These are phyloP conservation scores for Campoletis raptor DNA, from an alignment of 2,888 invertebrate species.

Conservation along the genomic window DNA sequence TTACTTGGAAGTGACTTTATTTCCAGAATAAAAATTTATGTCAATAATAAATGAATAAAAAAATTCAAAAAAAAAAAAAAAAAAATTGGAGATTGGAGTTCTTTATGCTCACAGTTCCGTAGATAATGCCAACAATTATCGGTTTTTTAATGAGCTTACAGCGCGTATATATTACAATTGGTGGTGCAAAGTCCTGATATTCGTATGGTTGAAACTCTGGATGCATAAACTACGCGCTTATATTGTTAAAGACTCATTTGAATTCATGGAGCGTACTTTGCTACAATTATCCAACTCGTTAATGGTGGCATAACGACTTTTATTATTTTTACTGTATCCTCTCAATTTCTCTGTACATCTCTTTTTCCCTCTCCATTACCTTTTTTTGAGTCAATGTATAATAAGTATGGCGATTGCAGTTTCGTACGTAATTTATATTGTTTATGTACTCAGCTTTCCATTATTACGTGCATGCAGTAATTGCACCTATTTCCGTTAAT, in stretches of 20 bases:
- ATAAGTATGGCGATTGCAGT: background rate
- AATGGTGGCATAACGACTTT: slow-evolving; percentile 58
- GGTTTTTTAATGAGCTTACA: slow-evolving; percentile 23
- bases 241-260: slow-evolving; percentile 65
- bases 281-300: slow-evolving; percentile 65
- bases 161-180: slow-evolving; percentile 5
- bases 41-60: background rate
- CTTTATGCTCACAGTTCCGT: background rate
- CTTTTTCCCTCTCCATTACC: background rate
- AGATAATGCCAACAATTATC: slow-evolving; percentile 40
- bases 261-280: slow-evolving; percentile 66
- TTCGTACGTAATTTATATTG: slow-evolving; percentile 21
- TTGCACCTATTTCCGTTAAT: slow-evolving; percentile 17
- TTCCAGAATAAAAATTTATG: background rate
- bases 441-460: slow-evolving; percentile 18
- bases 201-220: slow-evolving; percentile 36
- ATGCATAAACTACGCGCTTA: slow-evolving; percentile 59
- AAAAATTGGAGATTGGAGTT: background rate
- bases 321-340: slow-evolving; percentile 52
- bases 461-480: slow-evolving; percentile 59
- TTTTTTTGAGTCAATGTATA: background rate
- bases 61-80: no score
- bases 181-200: slow-evolving; percentile 31
- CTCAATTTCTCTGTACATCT: background rate
- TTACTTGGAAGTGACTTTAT: background rate